A percentile compares a stretch with the other conserved stretches of the same genome.
Evolutionary conservation across 2,113 vertebrate species (phyloP).

Genomic region (Entosphenus tridentatus): DNA sequence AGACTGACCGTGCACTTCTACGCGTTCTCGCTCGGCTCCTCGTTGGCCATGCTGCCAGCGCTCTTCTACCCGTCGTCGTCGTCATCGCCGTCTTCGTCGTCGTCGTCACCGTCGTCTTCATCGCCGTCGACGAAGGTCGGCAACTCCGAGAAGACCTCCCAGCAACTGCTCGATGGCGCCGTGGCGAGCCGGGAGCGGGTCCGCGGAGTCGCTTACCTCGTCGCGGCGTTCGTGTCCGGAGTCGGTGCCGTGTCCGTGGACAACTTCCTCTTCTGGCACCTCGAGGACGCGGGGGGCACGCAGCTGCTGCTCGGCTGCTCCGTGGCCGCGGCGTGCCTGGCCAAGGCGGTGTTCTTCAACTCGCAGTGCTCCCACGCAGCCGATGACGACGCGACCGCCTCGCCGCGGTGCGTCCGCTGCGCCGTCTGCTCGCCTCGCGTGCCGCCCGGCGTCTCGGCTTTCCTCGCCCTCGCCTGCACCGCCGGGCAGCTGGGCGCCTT

Average conservation of each 20-base stretch:
- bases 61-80: background rate
- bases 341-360: background rate
- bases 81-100: background rate
- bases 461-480: background rate
- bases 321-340: background rate
- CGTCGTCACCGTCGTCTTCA: background rate
- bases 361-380: too few species aligned
- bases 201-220: background rate
- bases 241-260: constrained; percentile 3
- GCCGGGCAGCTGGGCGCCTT: background rate
- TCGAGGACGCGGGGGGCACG: background rate
- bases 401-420: too few species aligned
- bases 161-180: too few species aligned
- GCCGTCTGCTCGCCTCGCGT: background rate
- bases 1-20: background rate
- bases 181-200: background rate
- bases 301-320: background rate
- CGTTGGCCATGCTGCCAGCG: background rate
- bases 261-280: background rate
- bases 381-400: too few species aligned
- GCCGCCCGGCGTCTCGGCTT: background rate
- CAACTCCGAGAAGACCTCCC: too few species aligned
- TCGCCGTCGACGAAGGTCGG: background rate
- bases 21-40: background rate
- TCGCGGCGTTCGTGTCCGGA: background rate